These are phyloP conservation scores for Himalopsyche anomala DNA, from an alignment of 2,888 invertebrate species.

Conservation along the genomic window DNA sequence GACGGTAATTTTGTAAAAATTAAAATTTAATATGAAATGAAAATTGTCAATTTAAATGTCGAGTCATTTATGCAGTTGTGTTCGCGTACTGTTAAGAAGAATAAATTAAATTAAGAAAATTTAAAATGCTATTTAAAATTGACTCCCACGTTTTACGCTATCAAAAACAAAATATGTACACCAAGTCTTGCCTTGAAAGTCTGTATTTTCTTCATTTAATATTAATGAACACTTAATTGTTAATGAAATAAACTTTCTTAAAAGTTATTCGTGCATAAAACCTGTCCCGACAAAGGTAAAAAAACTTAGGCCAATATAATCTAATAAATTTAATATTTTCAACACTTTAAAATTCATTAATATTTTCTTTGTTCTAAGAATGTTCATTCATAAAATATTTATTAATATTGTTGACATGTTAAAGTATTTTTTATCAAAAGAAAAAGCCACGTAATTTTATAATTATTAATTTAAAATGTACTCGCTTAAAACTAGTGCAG, in stretches of 20 bases:
- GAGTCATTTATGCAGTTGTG: no score
- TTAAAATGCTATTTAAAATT: slow-evolving; percentile 6
- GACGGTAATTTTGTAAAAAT: no score
- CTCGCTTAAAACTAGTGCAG: no score
- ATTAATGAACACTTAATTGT: slow-evolving; percentile 19
- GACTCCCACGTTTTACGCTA: background rate
- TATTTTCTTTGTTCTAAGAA: background rate
- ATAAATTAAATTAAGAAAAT: background rate
- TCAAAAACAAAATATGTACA: background rate
- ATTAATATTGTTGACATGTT: no score
- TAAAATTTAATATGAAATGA: no score
- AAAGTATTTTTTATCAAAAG: no score
- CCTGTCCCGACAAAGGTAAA: slow-evolving; percentile 1
- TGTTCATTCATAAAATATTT: no score
- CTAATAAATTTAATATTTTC: background rate
- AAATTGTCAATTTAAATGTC: no score
- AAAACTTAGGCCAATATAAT: slow-evolving; percentile 1
- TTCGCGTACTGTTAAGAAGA: no score
- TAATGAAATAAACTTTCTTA: slow-evolving; percentile 20
- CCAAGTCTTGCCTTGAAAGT: background rate
- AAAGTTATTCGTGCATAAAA: background rate
- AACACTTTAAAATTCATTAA: background rate
- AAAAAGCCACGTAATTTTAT: no score
- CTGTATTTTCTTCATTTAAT: slow-evolving; percentile 16
- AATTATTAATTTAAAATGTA: no score